phyloP scores from a whole-genome alignment of 2,888 invertebrate species.

The Hypomecis atomaria region DNA sequence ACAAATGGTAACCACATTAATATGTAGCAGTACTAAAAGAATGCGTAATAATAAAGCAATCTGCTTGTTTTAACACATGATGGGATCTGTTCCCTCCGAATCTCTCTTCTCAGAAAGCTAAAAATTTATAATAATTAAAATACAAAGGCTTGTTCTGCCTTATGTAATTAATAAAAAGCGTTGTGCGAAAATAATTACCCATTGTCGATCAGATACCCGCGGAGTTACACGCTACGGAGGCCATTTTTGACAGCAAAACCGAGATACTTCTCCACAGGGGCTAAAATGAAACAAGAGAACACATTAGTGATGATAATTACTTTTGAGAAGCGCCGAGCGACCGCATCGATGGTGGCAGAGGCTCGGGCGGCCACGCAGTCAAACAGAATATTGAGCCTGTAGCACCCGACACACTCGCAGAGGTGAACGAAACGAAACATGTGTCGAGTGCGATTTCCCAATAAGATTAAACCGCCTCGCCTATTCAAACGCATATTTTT shows the following conservation, averaged over 20 bases:
- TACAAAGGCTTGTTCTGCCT: slow-evolving; percentile 70
- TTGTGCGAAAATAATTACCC: slow-evolving; percentile 72
- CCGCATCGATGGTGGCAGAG: not conserved
- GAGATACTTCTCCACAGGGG: slow-evolving; percentile 29
- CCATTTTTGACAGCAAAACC: slow-evolving; percentile 26
- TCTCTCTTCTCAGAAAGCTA: slow-evolving; percentile 65
- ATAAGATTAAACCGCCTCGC: slow-evolving; percentile 23
- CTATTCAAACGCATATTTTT: slow-evolving; percentile 23
- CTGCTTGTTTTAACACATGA: slow-evolving; percentile 37
- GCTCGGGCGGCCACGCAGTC: slow-evolving; percentile 9
- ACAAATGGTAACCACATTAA: slow-evolving; percentile 28
- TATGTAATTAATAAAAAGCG: slow-evolving; percentile 75
- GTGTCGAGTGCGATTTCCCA: slow-evolving; percentile 20
- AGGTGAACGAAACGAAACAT: slow-evolving; percentile 12
- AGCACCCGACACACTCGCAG: not conserved
- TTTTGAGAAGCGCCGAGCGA: slow-evolving; percentile 25
- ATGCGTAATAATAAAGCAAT: slow-evolving; percentile 38
- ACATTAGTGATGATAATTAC: slow-evolving; percentile 25
- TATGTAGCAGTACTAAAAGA: slow-evolving; percentile 33
- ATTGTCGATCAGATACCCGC: slow-evolving; percentile 58
- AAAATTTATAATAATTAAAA: slow-evolving; percentile 78
- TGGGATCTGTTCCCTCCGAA: slow-evolving; percentile 38
- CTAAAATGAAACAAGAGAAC: slow-evolving; percentile 44
- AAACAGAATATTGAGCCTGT: slow-evolving; percentile 17
- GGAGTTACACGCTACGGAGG: slow-evolving; percentile 26